Evolutionary conservation across 2,113 vertebrate species (phyloP), one percentile per base, ranked within the genome.

Genomic region (Saccopteryx leptura): DNA sequence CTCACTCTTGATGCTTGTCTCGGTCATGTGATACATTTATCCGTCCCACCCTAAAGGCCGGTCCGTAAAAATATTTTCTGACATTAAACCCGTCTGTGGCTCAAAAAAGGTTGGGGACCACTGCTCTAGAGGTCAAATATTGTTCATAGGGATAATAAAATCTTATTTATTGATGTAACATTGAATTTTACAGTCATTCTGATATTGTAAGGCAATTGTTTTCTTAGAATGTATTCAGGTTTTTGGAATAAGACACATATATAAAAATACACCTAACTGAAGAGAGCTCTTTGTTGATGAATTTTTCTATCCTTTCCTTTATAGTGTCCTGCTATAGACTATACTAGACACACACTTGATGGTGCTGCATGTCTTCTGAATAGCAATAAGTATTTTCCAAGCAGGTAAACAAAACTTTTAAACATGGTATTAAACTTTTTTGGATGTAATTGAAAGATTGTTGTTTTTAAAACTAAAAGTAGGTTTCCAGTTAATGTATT

Each of bases 371-470:
- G 99, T 97, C 99, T 99, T 98, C 99, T 99, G 98, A 99, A 99
- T 99, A 99, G 99, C 99, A 99, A 99, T 99, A 99, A 99, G 98
- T 99, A 99, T 98, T 99, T 99, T 94, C 99, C 99, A 86, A 99
- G 99, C 99, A 99, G 99, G 99, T 99, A 98, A 97, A 75, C 24
- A 88, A 98, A 98, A 92, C 33, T 79, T 85, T 71, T 80, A 78
- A 85, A 89, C 33, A 78, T 81, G 26, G 17, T 95, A 0, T 85
- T 91, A 48, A 94, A 71, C 19, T 81, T 88, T 88, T 94, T 69
- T 69, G 52, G 28, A 61, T 68, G 97, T 94, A 56, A 87, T 93
- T 85, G 81, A 76, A 82, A 82, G 24, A 65, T n/a, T 52, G 48
- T 58, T 90, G 15, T 83, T 93, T 86, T 74, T 66, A 81, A 91